A percentile compares a stretch with the other conserved stretches of the same genome.
phyloP scores from a whole-genome alignment of 2,797 vertebrate genomes.

The Pangasius mekongensis region DNA sequence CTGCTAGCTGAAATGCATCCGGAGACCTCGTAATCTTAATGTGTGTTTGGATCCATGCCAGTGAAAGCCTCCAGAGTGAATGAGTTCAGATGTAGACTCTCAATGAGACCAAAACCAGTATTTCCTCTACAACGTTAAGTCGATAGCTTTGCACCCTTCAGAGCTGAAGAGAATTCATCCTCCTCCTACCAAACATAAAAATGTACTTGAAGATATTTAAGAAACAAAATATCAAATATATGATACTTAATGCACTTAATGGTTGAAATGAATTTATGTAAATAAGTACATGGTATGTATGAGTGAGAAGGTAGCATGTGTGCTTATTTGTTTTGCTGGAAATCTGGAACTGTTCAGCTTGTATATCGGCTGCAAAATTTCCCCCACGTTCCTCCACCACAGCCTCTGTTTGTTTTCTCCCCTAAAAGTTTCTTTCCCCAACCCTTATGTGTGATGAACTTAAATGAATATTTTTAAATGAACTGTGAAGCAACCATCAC shows the following conservation, averaged over 20 bases:
- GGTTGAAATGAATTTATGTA: conserved; percentile 63
- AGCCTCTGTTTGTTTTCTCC: conserved; percentile 47
- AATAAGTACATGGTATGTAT: conserved; percentile 69
- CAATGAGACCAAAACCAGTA: conserved; percentile 81
- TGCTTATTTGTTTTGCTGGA: conserved; percentile 67
- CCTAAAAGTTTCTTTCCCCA: conserved; percentile 70
- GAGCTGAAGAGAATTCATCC: conserved; percentile 67
- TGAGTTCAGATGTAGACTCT: conserved; percentile 70
- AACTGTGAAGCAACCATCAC: conserved; percentile 74
- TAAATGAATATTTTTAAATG: conserved; percentile 75
- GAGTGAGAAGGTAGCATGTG: conserved; percentile 79
- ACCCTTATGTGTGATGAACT: conserved; percentile 63
- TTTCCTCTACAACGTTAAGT: conserved; percentile 69
- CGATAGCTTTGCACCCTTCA: conserved; percentile 78
- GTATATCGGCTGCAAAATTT: conserved; percentile 60
- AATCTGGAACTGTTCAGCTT: conserved; percentile 60
- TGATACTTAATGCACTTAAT: conserved; percentile 72
- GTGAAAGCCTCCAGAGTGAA: conserved; percentile 59
- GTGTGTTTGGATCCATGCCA: conserved; percentile 68
- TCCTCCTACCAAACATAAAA: conserved; percentile 58
- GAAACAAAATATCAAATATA: conserved; percentile 63
- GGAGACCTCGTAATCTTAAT: conserved; percentile 69
- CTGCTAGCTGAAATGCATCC: conserved; percentile 78
- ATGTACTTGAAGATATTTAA: conserved; percentile 76
- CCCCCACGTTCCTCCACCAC: conserved; percentile 48